Conservation (phyloP, 2,797 vertebrate species). For the Periophthalmus magnuspinnatus region DNA sequence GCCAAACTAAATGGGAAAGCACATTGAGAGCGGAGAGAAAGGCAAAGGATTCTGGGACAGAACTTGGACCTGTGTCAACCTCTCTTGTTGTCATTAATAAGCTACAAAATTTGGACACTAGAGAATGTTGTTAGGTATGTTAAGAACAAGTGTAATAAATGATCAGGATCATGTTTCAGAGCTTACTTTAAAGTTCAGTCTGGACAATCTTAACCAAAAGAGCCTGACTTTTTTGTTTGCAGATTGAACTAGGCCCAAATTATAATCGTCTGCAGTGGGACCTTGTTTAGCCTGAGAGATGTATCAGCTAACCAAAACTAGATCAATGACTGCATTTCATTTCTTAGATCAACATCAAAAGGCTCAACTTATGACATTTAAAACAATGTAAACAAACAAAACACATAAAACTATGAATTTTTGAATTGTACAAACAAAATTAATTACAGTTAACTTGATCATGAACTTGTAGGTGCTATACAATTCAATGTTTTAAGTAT, state of each 20-base stretch:
- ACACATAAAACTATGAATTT: neutral
- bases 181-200: slow-evolving; percentile 61
- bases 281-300: slow-evolving; percentile 28
- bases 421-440: neutral
- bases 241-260: slow-evolving; percentile 56
- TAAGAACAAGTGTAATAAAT: slow-evolving; percentile 55
- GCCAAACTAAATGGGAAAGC: slow-evolving; percentile 75
- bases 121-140: slow-evolving; percentile 53
- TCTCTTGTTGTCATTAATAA: slow-evolving; percentile 63
- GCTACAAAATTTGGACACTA: slow-evolving; percentile 53
- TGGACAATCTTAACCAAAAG: slow-evolving; percentile 58
- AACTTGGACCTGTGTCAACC: slow-evolving; percentile 63
- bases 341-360: slow-evolving; percentile 6
- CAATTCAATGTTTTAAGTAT: neutral
- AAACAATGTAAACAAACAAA: neutral
- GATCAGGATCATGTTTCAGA: slow-evolving; percentile 62
- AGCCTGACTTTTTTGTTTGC: slow-evolving; percentile 41
- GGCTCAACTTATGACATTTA: neutral
- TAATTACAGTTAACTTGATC: too few species aligned
- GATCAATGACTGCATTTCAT: slow-evolving; percentile 25
- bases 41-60: slow-evolving; percentile 56
- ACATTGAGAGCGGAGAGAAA: slow-evolving; percentile 50
- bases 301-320: neutral
- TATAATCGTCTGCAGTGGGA: slow-evolving; percentile 40
- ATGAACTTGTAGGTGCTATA: neutral